Percentiles rank a stretch among this genome's conserved stretches.
Conservation (phyloP, 2,888 invertebrate genomes). For the Stictocephala bisonia region DNA sequence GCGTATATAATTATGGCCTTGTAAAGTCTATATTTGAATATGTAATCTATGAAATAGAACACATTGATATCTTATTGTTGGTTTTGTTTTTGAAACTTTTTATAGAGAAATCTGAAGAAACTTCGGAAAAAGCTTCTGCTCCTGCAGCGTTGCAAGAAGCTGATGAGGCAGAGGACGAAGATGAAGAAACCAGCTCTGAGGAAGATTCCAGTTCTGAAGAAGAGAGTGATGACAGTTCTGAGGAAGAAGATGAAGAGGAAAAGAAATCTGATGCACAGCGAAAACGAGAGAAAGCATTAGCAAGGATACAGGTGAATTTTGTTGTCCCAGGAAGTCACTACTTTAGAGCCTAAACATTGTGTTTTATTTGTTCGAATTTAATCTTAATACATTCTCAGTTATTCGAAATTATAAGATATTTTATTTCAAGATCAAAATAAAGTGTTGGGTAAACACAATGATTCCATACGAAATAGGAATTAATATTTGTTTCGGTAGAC, state of each 20-base stretch:
- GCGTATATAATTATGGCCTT: too few relatives aligned
- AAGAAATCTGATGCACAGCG: conserved; percentile 62
- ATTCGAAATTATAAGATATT: too few relatives aligned
- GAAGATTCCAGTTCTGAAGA: conserved; percentile 57
- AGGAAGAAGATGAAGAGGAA: conserved; percentile 62
- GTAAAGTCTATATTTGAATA: too few relatives aligned
- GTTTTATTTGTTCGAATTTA: too few relatives aligned
- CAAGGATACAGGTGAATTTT: conserved; percentile 54
- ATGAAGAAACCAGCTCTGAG: conserved; percentile 61
- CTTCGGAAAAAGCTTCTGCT: conserved; percentile 52
- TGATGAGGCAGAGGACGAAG: conserved; percentile 53
- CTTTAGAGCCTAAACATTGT: too few relatives aligned
- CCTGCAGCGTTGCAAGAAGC: conserved; percentile 50
- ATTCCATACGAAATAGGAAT: too few relatives aligned
- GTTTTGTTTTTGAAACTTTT: not conserved
- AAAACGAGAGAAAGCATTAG: conserved; percentile 66
- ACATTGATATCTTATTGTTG: not conserved
- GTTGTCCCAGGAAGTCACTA: too few relatives aligned
- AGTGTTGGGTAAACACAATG: too few relatives aligned
- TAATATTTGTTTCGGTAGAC: too few relatives aligned
- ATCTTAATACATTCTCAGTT: too few relatives aligned
- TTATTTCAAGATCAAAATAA: too few relatives aligned
- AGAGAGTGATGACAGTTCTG: conserved; percentile 64
- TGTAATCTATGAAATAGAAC: too few relatives aligned
- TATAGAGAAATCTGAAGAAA: conserved; percentile 64